phyloP scores from a whole-genome alignment of 2,797 vertebrate species.

The Sebastes paucispinis region DNA sequence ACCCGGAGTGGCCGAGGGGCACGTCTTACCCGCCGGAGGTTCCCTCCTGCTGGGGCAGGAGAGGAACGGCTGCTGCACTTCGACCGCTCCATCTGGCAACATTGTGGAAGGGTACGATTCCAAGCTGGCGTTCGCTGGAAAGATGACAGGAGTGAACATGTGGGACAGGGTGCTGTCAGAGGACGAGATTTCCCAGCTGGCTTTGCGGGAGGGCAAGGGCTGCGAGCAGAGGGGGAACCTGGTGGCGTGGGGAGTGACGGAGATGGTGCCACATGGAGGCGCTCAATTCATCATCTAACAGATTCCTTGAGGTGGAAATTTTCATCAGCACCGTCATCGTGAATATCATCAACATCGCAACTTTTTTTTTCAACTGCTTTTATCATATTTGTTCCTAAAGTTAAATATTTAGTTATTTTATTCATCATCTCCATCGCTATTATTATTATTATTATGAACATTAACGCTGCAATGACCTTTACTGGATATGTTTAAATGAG shows the following conservation, averaged over 20 bases:
- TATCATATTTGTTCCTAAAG: neutral
- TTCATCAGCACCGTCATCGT: neutral
- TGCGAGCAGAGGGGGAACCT: conserved; percentile 87
- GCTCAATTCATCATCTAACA: conserved; percentile 88
- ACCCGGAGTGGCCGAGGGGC: conserved; percentile 77
- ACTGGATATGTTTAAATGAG: conserved; percentile 21
- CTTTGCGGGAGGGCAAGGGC: conserved; percentile 67
- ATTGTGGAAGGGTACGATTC: conserved; percentile 82
- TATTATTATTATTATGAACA: conserved; percentile 15
- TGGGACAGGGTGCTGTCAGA: conserved; percentile 88
- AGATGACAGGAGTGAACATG: conserved; percentile 93
- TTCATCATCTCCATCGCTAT: conserved; percentile 21
- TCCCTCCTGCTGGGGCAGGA: conserved; percentile 93
- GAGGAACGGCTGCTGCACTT: conserved; percentile 85
- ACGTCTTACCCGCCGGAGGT: conserved; percentile 84
- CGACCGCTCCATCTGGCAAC: neutral
- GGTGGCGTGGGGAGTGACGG: conserved; percentile 93
- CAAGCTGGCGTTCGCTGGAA: conserved; percentile 89
- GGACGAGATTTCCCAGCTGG: conserved; percentile 80
- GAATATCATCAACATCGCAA: conserved; percentile 23
- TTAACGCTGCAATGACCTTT: conserved; percentile 47
- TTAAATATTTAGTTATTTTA: conserved; percentile 8
- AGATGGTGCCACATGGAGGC: conserved; percentile 89
- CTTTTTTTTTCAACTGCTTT: conserved; percentile 2
- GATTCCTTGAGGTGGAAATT: neutral